Conservation (phyloP, 35 echinoderm and acorn worm species). For the Eucidaris tribuloides region DNA sequence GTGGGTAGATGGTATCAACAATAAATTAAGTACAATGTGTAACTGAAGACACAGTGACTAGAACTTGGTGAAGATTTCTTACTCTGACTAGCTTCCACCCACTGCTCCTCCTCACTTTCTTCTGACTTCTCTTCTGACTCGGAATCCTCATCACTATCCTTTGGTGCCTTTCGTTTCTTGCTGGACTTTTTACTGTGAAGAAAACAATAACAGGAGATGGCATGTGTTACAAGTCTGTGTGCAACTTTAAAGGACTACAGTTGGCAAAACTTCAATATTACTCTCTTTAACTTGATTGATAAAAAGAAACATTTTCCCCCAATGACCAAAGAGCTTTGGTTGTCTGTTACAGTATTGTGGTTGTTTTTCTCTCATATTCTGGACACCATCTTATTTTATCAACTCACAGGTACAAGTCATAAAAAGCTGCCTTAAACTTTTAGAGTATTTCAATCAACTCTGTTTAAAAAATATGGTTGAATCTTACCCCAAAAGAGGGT, state of each 20-base stretch:
- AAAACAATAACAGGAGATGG: not conserved
- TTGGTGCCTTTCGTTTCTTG: slow-evolving; percentile 22
- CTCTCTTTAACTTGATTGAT: no score
- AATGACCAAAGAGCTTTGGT: no score
- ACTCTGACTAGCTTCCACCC: slow-evolving; percentile 40
- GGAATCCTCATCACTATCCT: slow-evolving; percentile 5
- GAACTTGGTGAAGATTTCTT: not conserved
- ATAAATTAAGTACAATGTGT: not conserved
- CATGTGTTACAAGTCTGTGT: not conserved
- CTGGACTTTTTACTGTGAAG: slow-evolving; percentile 11
- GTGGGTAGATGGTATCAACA: not conserved
- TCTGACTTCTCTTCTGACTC: slow-evolving; percentile 4
- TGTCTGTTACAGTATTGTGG: no score
- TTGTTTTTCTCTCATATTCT: no score
- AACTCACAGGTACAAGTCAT: no score
- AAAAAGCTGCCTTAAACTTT: no score
- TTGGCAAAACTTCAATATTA: not conserved
- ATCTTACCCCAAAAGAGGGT: no score
- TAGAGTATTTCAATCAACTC: no score
- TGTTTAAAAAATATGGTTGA: no score
- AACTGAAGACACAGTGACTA: not conserved
- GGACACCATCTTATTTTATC: no score
- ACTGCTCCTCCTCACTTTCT: slow-evolving; percentile 51
- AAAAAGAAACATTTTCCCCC: not conserved
- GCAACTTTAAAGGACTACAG: not conserved